Conservation (phyloP, 2,888 invertebrate species). For the Thereva unica region DNA sequence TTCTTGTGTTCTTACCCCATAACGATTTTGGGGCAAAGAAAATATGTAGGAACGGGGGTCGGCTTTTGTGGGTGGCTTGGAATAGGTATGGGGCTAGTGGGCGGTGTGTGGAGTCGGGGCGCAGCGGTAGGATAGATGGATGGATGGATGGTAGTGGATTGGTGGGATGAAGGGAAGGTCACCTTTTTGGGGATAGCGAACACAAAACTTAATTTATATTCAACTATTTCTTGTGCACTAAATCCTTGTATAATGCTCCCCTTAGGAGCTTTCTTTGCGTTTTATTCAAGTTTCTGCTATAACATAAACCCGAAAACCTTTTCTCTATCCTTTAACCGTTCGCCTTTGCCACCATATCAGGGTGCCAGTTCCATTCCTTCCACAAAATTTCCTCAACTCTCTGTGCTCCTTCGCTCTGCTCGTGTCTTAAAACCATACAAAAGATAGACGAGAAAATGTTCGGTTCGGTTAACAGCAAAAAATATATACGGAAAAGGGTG, state of each 20-base stretch:
- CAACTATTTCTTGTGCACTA: constrained; percentile 12
- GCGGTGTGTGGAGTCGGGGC: no score
- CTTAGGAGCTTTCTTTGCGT: constrained; percentile 30
- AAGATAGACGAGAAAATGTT: constrained; percentile 20
- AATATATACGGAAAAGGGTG: neutral
- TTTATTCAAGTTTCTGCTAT: constrained; percentile 1
- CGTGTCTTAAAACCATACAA: constrained; percentile 13
- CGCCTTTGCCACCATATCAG: no score
- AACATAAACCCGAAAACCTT: no score
- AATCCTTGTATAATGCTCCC: constrained; percentile 18
- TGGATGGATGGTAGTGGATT: no score
- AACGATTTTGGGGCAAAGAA: no score
- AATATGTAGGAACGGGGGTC: no score
- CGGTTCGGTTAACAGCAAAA: constrained; percentile 14
- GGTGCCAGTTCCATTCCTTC: no score
- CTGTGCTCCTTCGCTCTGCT: neutral
- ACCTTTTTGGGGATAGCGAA: constrained; percentile 18
- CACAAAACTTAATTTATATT: constrained; percentile 33
- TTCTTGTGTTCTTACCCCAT: no score
- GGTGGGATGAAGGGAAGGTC: constrained; percentile 1
- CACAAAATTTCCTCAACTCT: neutral
- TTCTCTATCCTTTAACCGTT: no score
- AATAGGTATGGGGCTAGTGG: no score
- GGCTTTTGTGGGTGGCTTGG: no score
- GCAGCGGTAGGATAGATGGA: no score